These are phyloP conservation scores for Prunella fulvescens DNA, from an alignment of 2,113 vertebrate genomes.

Conservation along the genomic window DNA sequence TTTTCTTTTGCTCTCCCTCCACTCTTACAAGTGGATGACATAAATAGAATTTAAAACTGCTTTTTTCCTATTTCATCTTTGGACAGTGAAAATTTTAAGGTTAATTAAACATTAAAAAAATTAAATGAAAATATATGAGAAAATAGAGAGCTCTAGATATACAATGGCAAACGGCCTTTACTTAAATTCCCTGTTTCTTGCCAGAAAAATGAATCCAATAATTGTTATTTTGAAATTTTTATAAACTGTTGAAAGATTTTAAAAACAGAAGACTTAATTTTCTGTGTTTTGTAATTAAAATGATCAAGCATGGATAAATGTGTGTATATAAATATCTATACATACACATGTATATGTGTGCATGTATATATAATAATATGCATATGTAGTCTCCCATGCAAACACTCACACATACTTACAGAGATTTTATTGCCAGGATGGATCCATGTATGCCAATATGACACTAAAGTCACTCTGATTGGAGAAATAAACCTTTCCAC, in stretches of 20 bases:
- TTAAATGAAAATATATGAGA: neutral
- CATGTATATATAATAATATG: neutral
- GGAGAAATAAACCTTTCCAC: neutral
- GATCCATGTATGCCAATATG: neutral
- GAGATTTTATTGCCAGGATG: neutral
- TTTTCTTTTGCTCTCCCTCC: neutral
- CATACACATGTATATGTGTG: accelerated
- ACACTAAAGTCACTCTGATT: neutral
- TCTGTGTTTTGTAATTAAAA: neutral
- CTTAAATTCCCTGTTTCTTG: neutral
- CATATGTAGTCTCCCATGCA: neutral
- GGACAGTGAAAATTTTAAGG: neutral
- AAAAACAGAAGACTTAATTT: neutral
- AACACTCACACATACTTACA: neutral
- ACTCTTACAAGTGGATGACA: neutral
- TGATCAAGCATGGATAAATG: neutral
- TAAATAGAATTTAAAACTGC: neutral
- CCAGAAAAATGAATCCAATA: neutral
- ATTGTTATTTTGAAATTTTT: neutral
- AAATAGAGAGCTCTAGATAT: neutral
- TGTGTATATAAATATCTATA: neutral
- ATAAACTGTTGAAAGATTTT: neutral
- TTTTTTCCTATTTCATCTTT: neutral
- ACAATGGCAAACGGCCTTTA: neutral
- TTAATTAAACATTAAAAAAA: neutral